Conservation (phyloP, 2,113 vertebrate species). For the Campylomormyrus numenius region DNA sequence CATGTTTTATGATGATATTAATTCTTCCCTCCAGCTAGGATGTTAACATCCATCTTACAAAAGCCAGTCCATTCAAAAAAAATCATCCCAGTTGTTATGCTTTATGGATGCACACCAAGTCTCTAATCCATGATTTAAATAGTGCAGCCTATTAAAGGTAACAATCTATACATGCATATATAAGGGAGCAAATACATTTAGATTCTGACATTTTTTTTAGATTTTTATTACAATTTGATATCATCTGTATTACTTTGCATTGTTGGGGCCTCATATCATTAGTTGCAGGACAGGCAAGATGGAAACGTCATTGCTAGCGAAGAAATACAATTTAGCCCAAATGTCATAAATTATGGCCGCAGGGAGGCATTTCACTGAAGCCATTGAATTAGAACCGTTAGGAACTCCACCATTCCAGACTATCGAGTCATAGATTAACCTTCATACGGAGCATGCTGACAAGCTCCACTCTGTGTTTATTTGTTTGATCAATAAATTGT, state of each 20-base stretch:
- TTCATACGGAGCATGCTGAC: background rate
- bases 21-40: background rate
- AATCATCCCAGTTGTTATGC: background rate
- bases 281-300: background rate
- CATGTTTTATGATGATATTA: background rate
- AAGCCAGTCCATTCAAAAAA: background rate
- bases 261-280: background rate
- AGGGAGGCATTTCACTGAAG: slow-evolving; percentile 1
- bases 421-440: background rate
- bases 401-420: background rate
- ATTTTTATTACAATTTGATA: background rate
- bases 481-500: slow-evolving; percentile 2
- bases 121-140: background rate
- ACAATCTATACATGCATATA: background rate
- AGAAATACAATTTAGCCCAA: background rate
- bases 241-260: background rate
- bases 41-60: background rate
- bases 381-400: background rate
- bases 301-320: background rate
- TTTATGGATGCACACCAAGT: background rate
- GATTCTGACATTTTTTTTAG: background rate
- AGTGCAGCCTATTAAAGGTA: background rate
- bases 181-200: background rate
- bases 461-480: background rate
- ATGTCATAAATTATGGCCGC: background rate